Conservation (phyloP, 2,113 vertebrate species). For the Bolborhynchus lineola region DNA sequence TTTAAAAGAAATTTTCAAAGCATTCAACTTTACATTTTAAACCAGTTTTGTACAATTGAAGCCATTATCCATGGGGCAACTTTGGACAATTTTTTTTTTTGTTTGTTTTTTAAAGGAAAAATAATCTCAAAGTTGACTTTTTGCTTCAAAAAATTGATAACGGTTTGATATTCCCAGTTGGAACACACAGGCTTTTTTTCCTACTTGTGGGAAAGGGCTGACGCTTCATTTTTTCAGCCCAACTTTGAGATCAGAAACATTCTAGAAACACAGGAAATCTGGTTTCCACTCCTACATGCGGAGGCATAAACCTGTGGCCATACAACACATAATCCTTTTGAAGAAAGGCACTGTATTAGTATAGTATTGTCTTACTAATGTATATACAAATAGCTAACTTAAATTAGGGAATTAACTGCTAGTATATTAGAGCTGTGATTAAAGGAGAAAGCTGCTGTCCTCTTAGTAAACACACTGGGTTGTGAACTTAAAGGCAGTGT, state of each 20-base stretch:
- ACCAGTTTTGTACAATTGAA: not conserved
- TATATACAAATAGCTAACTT: not conserved
- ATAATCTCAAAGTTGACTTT: not conserved
- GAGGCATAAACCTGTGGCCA: not conserved
- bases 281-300: not conserved
- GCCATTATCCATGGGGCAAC: not conserved
- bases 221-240: not conserved
- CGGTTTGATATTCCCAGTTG: not conserved
- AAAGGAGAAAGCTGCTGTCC: not conserved
- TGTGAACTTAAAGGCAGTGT: not conserved
- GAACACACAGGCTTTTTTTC: not conserved
- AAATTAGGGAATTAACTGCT: not conserved
- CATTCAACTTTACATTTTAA: not conserved
- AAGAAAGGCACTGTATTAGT: not conserved
- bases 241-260: not conserved
- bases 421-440: not conserved
- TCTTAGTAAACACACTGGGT: not conserved
- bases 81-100: not conserved
- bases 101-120: not conserved
- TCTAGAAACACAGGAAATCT: constrained; percentile 13
- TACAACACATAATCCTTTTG: not conserved
- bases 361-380: not conserved
- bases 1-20: not conserved
- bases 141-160: not conserved
- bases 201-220: not conserved